A percentile compares a stretch with the other conserved stretches of the same genome.
These are phyloP conservation scores for Darevskia mixta DNA, from an alignment of 2,797 vertebrate genomes.

Conservation along the genomic window DNA sequence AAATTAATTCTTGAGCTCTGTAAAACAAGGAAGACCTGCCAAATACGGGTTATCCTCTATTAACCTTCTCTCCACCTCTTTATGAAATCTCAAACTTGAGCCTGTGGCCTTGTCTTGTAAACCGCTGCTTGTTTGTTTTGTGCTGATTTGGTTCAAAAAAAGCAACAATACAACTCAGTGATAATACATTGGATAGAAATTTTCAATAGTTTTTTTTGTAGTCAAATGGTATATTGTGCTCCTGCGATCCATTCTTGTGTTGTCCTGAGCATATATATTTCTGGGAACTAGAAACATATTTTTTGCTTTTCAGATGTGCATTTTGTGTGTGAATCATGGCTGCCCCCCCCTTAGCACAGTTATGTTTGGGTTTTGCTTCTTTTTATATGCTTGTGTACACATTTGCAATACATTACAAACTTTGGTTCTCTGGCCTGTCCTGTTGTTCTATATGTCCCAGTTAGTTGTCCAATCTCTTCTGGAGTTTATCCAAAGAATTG, in stretches of 20 bases:
- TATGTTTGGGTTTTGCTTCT: not conserved
- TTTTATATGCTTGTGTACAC: not conserved
- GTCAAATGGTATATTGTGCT: not conserved
- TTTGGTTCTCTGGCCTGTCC: not conserved
- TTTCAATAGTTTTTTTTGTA: not conserved
- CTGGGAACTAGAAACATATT: slow-evolving; percentile 35
- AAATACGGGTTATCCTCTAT: slow-evolving; percentile 20
- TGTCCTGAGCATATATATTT: not conserved
- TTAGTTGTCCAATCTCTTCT: not conserved
- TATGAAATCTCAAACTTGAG: slow-evolving; percentile 9
- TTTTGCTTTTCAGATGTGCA: not conserved
- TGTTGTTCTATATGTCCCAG: not conserved
- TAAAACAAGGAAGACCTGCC: slow-evolving; percentile 4
- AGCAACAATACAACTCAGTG: not conserved
- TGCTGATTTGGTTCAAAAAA: not conserved
- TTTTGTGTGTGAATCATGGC: not conserved
- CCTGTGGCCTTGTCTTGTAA: slow-evolving; percentile 10
- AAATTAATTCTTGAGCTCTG: not conserved
- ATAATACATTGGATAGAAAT: not conserved
- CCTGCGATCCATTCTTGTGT: not conserved
- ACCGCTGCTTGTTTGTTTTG: not conserved
- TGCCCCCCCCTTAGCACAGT: not conserved
- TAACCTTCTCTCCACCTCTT: not conserved
- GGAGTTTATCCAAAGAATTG: not conserved
- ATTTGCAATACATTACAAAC: not conserved